Evolutionary conservation across 2,888 invertebrate species (phyloP).

Genomic region (Epicampocera succincta): DNA sequence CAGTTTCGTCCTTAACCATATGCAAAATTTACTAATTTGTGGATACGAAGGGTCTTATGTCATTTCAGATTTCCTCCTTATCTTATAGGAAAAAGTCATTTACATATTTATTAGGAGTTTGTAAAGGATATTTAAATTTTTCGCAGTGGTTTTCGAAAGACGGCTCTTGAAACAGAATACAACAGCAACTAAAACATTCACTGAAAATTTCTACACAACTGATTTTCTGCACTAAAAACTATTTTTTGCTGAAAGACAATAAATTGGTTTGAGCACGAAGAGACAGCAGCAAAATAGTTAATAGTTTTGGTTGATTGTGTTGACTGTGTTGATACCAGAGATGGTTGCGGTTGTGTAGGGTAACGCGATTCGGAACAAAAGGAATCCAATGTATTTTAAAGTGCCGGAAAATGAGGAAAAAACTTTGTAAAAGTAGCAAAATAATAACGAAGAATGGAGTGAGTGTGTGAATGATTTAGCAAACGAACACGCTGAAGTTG

Average conservation of each 20-base stretch:
- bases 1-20: too few species aligned
- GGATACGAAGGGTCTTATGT: too few species aligned
- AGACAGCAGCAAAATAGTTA: not conserved
- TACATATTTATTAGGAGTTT: constrained; percentile 29
- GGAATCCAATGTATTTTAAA: constrained; percentile 54
- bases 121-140: constrained; percentile 36
- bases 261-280: not conserved
- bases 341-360: constrained; percentile 52
- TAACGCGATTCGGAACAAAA: constrained; percentile 50
- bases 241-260: not conserved
- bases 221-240: constrained; percentile 31
- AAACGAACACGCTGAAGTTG: constrained; percentile 25
- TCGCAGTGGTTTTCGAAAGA: constrained; percentile 1
- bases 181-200: constrained; percentile 55
- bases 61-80: too few species aligned
- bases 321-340: constrained; percentile 31
- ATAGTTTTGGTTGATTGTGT: constrained; percentile 5
- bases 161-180: constrained; percentile 41
- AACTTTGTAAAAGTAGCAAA: too few species aligned
- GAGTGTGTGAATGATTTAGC: constrained; percentile 7
- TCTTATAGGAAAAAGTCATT: too few species aligned
- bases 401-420: constrained; percentile 26
- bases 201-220: constrained; percentile 51
- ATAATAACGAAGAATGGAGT: not conserved
- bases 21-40: too few species aligned